Evolutionary conservation across 2,797 vertebrate species (phyloP).

Genomic region (Phoeniculus purpureus): DNA sequence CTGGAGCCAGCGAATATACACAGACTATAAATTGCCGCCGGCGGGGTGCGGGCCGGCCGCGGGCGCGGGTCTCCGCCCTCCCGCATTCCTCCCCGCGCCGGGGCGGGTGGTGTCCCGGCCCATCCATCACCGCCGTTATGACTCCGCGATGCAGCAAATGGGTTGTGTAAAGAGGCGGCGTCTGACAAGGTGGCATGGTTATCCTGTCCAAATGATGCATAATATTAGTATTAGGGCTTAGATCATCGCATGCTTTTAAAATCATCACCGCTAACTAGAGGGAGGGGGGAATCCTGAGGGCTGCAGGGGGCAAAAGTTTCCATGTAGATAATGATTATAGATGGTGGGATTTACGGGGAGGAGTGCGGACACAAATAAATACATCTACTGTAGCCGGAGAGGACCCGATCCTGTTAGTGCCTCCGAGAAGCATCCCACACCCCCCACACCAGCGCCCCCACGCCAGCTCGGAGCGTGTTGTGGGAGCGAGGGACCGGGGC

Average conservation of each 20-base stretch:
- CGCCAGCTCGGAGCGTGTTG: too few species aligned
- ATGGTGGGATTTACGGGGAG: neutral
- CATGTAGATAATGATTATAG: conserved; percentile 13
- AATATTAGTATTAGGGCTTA: conserved; percentile 65
- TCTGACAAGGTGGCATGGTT: conserved; percentile 72
- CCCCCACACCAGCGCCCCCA: too few species aligned
- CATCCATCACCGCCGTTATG: conserved; percentile 75
- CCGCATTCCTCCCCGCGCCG: conserved; percentile 71
- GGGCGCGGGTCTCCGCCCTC: conserved; percentile 67
- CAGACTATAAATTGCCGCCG: conserved; percentile 88
- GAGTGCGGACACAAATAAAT: conserved; percentile 28
- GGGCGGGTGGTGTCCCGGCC: conserved; percentile 57
- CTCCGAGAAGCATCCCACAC: too few species aligned
- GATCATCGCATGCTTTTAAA: conserved; percentile 70
- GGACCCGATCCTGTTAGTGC: neutral
- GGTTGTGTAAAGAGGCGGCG: conserved; percentile 65
- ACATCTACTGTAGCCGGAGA: neutral
- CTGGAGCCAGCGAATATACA: conserved; percentile 92
- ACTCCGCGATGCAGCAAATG: conserved; percentile 69
- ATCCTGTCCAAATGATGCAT: conserved; percentile 73
- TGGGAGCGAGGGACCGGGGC: fast-evolving
- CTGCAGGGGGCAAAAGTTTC: conserved; percentile 53
- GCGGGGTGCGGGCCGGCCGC: conserved; percentile 68
- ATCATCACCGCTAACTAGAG: conserved; percentile 55
- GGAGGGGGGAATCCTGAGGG: neutral